Percentiles rank a stretch among this genome's conserved stretches.
Evolutionary conservation across 2,888 invertebrate genomes (phyloP).

Genomic region (Apantesis nais): DNA sequence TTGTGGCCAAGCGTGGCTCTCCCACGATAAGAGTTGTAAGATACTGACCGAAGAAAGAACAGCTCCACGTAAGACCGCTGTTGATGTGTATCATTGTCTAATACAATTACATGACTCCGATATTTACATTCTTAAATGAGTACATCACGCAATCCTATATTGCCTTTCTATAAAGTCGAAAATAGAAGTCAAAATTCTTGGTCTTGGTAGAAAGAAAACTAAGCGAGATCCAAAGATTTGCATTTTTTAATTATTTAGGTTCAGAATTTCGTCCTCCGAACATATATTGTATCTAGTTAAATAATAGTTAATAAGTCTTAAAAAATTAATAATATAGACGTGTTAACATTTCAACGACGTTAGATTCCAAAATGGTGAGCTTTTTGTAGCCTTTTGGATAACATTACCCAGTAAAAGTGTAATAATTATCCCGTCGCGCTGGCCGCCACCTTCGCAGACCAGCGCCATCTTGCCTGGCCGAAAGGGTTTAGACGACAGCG

Average conservation of each 20-base stretch:
- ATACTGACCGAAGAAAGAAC: neutral
- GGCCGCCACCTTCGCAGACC: too few relatives aligned
- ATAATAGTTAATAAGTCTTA: neutral
- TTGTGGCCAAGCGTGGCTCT: neutral
- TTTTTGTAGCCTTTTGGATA: neutral
- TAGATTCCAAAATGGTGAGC: neutral
- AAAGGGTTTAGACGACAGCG: too few relatives aligned
- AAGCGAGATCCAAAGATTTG: neutral
- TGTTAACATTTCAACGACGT: neutral
- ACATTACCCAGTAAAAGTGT: neutral
- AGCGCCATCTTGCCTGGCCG: too few relatives aligned
- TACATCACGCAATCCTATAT: neutral
- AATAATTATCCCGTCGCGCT: too few relatives aligned
- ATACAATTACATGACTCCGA: neutral
- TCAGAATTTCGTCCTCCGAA: neutral
- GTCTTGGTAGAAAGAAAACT: neutral
- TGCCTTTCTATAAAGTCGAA: neutral
- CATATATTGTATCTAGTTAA: neutral
- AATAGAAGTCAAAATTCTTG: neutral
- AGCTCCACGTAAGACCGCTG: neutral
- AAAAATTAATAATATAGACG: neutral
- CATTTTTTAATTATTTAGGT: neutral
- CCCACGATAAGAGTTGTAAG: neutral
- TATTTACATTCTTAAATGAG: neutral
- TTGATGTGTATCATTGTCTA: neutral